Percentiles rank a stretch among this genome's conserved stretches.
phyloP scores from a whole-genome alignment of 2,113 vertebrate species.

The Hystrix brachyura region DNA sequence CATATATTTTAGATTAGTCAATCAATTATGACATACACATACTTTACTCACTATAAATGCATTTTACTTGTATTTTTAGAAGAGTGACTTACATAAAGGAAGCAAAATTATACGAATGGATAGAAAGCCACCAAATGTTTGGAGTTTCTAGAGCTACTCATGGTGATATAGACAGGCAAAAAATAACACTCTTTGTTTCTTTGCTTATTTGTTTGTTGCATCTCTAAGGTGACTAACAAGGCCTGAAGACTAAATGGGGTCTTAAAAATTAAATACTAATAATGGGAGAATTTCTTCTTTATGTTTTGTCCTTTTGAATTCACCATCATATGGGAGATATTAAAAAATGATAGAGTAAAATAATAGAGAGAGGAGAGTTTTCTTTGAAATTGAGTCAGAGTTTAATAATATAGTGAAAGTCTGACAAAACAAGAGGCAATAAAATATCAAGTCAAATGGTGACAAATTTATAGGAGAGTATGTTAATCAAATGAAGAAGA shows the following conservation, averaged over 20 bases:
- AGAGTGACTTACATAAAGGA: neutral
- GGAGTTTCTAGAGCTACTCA: neutral
- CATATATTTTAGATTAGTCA: neutral
- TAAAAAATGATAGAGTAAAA: neutral
- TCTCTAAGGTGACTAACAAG: too few relatives aligned
- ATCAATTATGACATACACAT: neutral
- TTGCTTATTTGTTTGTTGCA: neutral
- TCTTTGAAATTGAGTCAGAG: neutral
- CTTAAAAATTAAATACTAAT: neutral
- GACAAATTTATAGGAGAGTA: neutral
- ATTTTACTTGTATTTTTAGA: neutral
- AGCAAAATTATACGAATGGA: neutral
- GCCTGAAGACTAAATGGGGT: neutral
- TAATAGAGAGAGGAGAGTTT: neutral
- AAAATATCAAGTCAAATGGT: neutral
- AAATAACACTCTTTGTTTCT: neutral
- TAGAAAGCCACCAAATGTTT: neutral
- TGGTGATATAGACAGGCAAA: neutral
- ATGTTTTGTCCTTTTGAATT: neutral
- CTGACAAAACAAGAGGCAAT: neutral
- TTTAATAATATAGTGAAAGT: slow-evolving; percentile 16
- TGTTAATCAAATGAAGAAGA: neutral
- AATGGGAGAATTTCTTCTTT: neutral
- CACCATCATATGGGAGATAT: neutral
- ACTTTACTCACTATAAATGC: neutral